Conservation (phyloP, 2,113 vertebrate genomes). For the Platysternon megacephalum region DNA sequence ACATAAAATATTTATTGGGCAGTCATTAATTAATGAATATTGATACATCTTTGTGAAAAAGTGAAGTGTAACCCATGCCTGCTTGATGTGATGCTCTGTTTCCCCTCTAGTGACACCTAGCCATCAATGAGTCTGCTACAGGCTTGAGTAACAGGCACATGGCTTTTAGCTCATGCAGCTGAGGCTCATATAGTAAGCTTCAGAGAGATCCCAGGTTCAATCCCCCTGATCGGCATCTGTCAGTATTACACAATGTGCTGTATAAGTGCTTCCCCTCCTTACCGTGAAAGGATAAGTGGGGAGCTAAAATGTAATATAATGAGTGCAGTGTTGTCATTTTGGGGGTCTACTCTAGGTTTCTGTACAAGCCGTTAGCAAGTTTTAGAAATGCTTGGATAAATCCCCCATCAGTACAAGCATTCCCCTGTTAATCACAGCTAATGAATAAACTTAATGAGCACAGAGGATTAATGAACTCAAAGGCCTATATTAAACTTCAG, state of each 20-base stretch:
- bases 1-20: background rate
- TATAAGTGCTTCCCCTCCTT: background rate
- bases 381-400: background rate
- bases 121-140: too few species aligned
- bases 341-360: background rate
- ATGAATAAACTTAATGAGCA: background rate
- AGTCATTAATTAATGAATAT: too few species aligned
- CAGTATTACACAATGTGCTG: background rate
- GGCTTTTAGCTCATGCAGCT: too few species aligned
- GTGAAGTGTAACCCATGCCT: background rate
- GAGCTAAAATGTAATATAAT: background rate
- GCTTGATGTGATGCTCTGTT: too few species aligned
- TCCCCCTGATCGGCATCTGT: too few species aligned
- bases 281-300: background rate
- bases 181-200: too few species aligned
- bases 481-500: background rate
- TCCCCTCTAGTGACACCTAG: too few species aligned
- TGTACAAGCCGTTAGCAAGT: background rate
- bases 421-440: background rate
- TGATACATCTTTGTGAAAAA: background rate
- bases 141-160: too few species aligned
- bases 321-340: background rate
- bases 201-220: too few species aligned
- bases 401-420: background rate
- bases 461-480: background rate